Conservation (phyloP, 2,888 invertebrate genomes). For the Pachymerium ferrugineum region DNA sequence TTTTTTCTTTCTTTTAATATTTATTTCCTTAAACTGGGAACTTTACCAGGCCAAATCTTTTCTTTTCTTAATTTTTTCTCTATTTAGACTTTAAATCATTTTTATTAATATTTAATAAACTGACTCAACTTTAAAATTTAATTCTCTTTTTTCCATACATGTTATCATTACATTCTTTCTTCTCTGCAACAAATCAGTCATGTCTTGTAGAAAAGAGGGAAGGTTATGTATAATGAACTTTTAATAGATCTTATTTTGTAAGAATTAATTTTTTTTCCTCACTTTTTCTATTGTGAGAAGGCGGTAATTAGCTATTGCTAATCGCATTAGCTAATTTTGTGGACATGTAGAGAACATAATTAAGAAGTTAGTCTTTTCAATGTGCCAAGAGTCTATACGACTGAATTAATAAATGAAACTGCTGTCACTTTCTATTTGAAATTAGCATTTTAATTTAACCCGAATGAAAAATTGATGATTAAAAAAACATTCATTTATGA, state of each 20-base stretch:
- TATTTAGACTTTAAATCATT: background rate
- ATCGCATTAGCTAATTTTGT: conserved; percentile 25
- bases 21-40: conserved; percentile 3
- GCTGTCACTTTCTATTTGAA: background rate
- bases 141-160: background rate
- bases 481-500: no score
- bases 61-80: background rate
- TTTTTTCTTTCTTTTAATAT: background rate
- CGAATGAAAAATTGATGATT: background rate
- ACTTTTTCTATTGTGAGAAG: background rate
- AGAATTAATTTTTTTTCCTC: background rate
- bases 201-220: no score
- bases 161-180: background rate
- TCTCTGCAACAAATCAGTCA: background rate
- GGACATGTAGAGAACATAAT: background rate
- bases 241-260: background rate
- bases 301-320: conserved; percentile 13
- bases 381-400: background rate
- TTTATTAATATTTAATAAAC: conserved; percentile 23
- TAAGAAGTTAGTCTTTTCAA: conserved; percentile 1
- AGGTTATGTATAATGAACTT: conserved; percentile 8
- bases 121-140: background rate
- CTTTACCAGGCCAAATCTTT: background rate
- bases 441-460: background rate
- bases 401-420: no score